A percentile compares a stretch with the other conserved stretches of the same genome.
phyloP scores from a whole-genome alignment of 2,113 vertebrate genomes.

The Pelecanoides urinatrix region DNA sequence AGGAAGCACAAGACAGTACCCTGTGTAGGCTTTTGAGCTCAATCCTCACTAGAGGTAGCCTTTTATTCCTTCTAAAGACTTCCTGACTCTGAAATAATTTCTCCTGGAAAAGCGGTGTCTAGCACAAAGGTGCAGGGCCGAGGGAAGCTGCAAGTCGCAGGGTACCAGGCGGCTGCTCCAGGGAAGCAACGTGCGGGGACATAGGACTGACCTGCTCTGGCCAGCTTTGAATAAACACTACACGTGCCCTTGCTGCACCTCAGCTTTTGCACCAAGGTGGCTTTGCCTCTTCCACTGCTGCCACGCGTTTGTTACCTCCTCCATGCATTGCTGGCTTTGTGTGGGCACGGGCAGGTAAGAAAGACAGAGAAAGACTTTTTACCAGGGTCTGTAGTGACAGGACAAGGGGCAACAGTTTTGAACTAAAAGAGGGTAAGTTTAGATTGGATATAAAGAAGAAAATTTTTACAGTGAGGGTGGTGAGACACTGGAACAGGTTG shows the following conservation, averaged over 20 bases:
- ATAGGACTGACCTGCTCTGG: background rate
- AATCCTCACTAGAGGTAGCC: background rate
- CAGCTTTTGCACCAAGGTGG: background rate
- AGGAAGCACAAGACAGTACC: background rate
- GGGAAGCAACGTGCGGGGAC: accelerated
- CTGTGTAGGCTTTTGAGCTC: background rate
- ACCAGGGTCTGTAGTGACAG: background rate
- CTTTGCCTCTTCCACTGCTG: background rate
- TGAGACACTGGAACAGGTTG: background rate
- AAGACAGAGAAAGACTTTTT: background rate
- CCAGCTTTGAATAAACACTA: background rate
- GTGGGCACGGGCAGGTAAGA: background rate
- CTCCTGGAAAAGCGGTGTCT: background rate
- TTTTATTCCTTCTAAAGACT: background rate
- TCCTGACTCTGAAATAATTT: background rate
- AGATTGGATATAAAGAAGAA: background rate
- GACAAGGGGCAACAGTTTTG: background rate
- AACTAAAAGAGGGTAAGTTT: background rate
- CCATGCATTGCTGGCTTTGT: background rate
- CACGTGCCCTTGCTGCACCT: background rate
- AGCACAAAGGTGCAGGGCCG: background rate
- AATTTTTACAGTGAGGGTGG: background rate
- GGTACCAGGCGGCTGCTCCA: background rate
- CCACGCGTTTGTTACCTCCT: background rate
- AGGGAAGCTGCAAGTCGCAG: background rate